Evolutionary conservation across 2,888 invertebrate species (phyloP), one percentile per base, ranked within the genome.

Genomic region (Andrena minutula): DNA sequence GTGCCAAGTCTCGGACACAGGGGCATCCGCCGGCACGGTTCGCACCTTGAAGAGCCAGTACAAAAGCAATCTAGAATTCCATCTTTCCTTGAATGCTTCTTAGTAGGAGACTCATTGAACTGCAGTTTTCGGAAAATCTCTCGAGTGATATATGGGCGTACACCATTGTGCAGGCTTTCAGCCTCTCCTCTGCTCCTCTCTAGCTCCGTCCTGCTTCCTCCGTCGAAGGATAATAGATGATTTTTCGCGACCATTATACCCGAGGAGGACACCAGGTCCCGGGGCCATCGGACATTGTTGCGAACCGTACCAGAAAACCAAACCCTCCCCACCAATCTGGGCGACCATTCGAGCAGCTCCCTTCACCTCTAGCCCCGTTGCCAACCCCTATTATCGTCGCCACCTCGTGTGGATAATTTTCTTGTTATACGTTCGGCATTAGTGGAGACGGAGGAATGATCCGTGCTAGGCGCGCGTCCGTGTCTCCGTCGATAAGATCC

Each of bases 81-180:
- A 80, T 53, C 75, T 78, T 88, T 76, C 64, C 81, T 81, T 61
- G 75, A 83, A 82, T 70, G 83, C 86, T 87, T 84, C 90, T 89
- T 88, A 82, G 85, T 79, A 76, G 84, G 80, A 85, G 70, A 84
- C 87, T 90, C 88, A 89, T 91, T 87, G 90, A 90, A 86, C 87
- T 75, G 85, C 88, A 88, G 88, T 93, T 94, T 93, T 93, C 85
- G 90, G 90, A 90, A 92, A 94, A 93, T 90, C 90, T 86, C 69
- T 79, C 63, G 92, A 91, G 92, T 93, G 93, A 94, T 93, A 93
- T 93, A 94, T 93, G 92, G 93, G 93, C 92, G 92, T 92, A 90
- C 70, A 84, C 86, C 86, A 92, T 92, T 92, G 92, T 92, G 84
- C 87, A 75, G 82, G 69, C 64, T 61, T 75, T 72, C 78, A 82